A percentile compares a stretch with the other conserved stretches of the same genome.
phyloP scores from a whole-genome alignment of 2,797 vertebrate species.

The Chrosomus eos region DNA sequence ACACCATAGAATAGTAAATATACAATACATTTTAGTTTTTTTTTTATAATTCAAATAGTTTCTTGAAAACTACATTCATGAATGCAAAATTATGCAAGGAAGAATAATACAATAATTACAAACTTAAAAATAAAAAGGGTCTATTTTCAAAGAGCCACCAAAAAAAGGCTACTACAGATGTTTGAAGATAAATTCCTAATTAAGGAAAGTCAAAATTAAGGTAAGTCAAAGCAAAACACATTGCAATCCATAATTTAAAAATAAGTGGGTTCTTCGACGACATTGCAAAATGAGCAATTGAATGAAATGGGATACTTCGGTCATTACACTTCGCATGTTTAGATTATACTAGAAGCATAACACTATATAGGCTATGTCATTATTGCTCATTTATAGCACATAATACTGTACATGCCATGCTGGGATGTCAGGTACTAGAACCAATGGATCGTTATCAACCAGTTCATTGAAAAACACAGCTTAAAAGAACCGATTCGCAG shows the following conservation, averaged over 20 bases:
- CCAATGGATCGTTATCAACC: not conserved
- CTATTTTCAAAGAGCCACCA: slow-evolving; percentile 6
- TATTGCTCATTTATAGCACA: not conserved
- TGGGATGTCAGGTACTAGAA: not conserved
- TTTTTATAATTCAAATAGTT: not conserved
- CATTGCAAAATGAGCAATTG: not conserved
- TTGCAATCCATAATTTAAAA: not conserved
- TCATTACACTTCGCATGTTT: not conserved
- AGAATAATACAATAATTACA: not conserved
- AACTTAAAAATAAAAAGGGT: not conserved
- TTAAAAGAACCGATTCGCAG: slow-evolving; percentile 17
- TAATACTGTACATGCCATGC: not conserved
- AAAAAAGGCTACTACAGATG: not conserved
- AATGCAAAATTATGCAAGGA: not conserved
- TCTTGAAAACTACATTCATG: not conserved
- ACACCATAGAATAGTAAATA: not conserved
- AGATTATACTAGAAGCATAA: not conserved
- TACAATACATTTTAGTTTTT: not conserved
- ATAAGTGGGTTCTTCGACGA: not conserved
- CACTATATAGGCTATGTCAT: not conserved
- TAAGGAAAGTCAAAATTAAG: not conserved
- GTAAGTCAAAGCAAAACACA: not conserved
- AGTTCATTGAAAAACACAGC: not conserved
- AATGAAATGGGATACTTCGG: not conserved
- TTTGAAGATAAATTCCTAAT: not conserved